phyloP scores from a whole-genome alignment of 2,797 vertebrate species.

The Acrossocheilus wenchowensis region DNA sequence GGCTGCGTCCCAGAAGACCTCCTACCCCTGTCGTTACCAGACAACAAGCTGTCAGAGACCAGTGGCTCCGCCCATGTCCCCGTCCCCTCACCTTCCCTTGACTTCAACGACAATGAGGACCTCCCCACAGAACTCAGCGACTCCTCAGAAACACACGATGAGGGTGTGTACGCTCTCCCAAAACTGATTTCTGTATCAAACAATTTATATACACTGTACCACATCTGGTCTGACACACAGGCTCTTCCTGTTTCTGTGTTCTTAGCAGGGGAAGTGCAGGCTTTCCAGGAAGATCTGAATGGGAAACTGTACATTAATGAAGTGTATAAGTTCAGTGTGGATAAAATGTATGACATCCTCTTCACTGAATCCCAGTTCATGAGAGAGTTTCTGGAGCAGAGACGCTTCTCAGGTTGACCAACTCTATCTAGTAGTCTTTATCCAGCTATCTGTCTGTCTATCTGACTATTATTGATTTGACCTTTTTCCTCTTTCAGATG shows the following conservation, averaged over 20 bases:
- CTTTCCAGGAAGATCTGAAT: conserved; percentile 93
- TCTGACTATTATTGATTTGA: background rate
- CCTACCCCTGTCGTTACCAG: conserved; percentile 76
- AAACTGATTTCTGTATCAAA: background rate
- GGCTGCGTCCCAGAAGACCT: conserved; percentile 87
- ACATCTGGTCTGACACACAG: background rate
- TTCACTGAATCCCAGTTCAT: conserved; percentile 97
- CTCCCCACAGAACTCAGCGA: conserved; percentile 98
- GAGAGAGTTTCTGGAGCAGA: conserved; percentile 95
- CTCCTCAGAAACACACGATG: conserved; percentile 97
- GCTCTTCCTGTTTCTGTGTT: background rate
- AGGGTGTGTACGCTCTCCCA: conserved; percentile 76
- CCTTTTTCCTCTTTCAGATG: conserved; percentile 73
- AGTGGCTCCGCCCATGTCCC: conserved; percentile 77
- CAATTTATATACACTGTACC: background rate
- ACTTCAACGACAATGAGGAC: conserved; percentile 98
- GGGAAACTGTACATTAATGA: conserved; percentile 95
- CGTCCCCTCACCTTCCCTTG: conserved; percentile 91
- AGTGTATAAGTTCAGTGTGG: conserved; percentile 95
- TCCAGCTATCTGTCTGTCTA: background rate
- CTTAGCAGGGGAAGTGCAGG: conserved; percentile 90
- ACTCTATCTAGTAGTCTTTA: background rate
- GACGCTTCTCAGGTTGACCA: conserved; percentile 88
- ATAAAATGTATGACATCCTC: conserved; percentile 93
- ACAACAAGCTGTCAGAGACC: conserved; percentile 79